phyloP scores from a whole-genome alignment of 2,888 invertebrate genomes.

The Eledone cirrhosa region DNA sequence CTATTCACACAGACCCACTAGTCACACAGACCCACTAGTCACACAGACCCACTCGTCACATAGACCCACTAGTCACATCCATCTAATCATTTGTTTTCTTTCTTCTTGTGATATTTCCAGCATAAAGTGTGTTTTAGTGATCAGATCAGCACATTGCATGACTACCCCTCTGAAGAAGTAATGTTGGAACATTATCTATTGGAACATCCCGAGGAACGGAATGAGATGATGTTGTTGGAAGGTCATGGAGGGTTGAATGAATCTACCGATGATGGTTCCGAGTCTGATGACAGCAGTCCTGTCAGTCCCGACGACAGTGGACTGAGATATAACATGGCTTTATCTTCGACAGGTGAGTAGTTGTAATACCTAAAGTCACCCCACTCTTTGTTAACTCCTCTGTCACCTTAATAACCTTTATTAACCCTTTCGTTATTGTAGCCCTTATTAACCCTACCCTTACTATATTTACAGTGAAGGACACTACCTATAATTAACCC shows the following conservation, averaged over 20 bases:
- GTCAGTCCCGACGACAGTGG: neutral
- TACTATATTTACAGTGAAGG: no score
- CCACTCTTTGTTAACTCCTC: no score
- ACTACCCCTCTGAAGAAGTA: constrained; percentile 92
- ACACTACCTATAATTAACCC: no score
- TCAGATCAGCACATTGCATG: constrained; percentile 84
- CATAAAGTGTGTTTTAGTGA: constrained; percentile 90
- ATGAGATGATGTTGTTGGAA: constrained; percentile 40
- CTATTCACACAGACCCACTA: no score
- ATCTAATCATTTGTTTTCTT: neutral
- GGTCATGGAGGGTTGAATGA: constrained; percentile 33
- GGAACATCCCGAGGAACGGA: constrained; percentile 51
- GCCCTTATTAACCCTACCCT: no score
- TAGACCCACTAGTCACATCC: no score
- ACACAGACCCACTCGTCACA: no score
- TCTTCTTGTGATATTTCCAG: constrained; percentile 71
- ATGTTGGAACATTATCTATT: constrained; percentile 66
- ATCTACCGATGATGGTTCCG: constrained; percentile 40
- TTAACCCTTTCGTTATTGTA: no score
- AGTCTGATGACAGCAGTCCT: constrained; percentile 18
- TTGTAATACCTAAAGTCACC: no score
- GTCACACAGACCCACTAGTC: no score
- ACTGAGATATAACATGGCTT: constrained; percentile 2
- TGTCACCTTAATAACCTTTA: no score
- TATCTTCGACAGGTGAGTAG: neutral